Evolutionary conservation across 2,888 invertebrate genomes (phyloP).

Genomic region (Dicyrtoma fusca): DNA sequence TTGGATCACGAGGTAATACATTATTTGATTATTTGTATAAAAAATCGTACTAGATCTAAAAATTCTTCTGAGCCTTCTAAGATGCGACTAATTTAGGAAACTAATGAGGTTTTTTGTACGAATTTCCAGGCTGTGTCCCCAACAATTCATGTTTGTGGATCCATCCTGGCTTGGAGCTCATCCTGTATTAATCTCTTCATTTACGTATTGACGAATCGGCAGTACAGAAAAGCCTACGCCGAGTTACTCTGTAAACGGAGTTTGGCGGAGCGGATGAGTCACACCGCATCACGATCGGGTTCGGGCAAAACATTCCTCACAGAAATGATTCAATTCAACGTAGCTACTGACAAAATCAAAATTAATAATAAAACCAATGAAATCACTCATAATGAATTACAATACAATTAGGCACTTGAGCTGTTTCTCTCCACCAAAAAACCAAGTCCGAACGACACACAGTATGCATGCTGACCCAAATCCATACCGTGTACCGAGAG

Average conservation of each 20-base stretch:
- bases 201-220: constrained; percentile 85
- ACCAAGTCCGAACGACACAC: neutral
- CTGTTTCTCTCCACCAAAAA: neutral
- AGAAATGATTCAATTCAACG: constrained; percentile 57
- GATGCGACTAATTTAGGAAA: neutral
- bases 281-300: constrained; percentile 56
- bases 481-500: neutral
- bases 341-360: constrained; percentile 52
- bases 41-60: constrained; percentile 10
- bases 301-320: constrained; percentile 58
- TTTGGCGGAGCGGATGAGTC: constrained; percentile 24
- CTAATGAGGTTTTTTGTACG: too few species aligned
- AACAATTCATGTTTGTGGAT: constrained; percentile 78
- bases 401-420: constrained; percentile 27
- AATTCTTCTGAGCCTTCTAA: neutral
- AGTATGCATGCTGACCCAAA: neutral
- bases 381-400: constrained; percentile 11
- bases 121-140: constrained; percentile 63
- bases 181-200: constrained; percentile 88
- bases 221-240: constrained; percentile 67
- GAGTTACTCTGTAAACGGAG: constrained; percentile 55
- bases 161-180: constrained; percentile 86
- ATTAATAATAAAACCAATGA: constrained; percentile 31
- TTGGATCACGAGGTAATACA: constrained; percentile 72
- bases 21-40: neutral